These are phyloP conservation scores for Albula glossodonta DNA, from an alignment of 2,113 vertebrate genomes.

Conservation along the genomic window DNA sequence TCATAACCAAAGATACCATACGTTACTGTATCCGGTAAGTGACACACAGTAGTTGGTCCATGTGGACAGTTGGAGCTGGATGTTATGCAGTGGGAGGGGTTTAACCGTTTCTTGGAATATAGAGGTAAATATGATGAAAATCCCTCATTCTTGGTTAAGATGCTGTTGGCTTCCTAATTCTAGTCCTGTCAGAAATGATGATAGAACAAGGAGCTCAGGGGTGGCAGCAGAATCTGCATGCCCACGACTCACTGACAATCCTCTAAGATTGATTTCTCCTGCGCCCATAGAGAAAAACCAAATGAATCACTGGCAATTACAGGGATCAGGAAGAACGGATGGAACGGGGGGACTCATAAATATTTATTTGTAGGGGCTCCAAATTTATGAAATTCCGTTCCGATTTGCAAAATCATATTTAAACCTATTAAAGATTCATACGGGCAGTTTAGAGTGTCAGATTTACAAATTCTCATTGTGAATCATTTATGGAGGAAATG, in stretches of 20 bases:
- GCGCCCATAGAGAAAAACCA: conserved; percentile 62
- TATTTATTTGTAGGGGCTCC: conserved; percentile 70
- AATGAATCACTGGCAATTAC: conserved; percentile 73
- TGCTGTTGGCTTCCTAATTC: not conserved
- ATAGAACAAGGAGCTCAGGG: conserved; percentile 27
- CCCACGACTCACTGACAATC: conserved; percentile 58
- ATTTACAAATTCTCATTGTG: conserved; percentile 64
- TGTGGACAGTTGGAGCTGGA: not conserved
- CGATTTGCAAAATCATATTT: conserved; percentile 71
- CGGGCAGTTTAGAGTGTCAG: conserved; percentile 59
- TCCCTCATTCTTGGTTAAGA: not conserved
- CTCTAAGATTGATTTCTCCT: conserved; percentile 70
- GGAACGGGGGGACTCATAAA: conserved; percentile 65
- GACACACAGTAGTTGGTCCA: too few relatives aligned
- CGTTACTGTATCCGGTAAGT: not conserved
- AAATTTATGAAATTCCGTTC: conserved; percentile 70
- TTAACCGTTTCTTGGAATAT: not conserved
- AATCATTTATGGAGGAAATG: conserved; percentile 62
- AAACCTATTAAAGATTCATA: conserved; percentile 77
- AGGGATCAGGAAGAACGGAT: conserved; percentile 57
- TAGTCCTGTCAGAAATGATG: not conserved
- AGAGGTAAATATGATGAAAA: not conserved
- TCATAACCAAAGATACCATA: not conserved
- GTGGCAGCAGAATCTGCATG: conserved; percentile 55
- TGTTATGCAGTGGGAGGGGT: not conserved